phyloP scores from a whole-genome alignment of 1,140 invertebrate species.

The Alviniconcha marisindica region DNA sequence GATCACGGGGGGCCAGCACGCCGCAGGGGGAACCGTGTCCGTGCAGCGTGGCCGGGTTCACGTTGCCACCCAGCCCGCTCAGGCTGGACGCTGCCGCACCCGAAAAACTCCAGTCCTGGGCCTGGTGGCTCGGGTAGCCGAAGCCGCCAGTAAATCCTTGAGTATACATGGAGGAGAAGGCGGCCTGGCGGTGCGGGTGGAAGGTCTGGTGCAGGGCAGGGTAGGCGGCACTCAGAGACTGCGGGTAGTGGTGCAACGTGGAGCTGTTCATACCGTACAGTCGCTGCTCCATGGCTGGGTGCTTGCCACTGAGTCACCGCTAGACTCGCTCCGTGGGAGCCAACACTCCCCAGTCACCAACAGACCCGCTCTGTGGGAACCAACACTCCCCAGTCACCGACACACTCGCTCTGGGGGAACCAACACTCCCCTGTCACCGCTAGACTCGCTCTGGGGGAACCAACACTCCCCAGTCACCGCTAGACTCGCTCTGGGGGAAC shows the following conservation, averaged over 20 bases:
- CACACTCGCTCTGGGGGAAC: too few relatives aligned
- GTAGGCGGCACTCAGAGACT: conserved; percentile 43
- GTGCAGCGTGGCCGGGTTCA: conserved; percentile 7
- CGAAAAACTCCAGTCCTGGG: conserved; percentile 44
- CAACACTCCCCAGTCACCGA: too few relatives aligned
- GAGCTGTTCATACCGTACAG: conserved; percentile 52
- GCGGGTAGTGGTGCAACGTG: conserved; percentile 51
- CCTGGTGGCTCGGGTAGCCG: conserved; percentile 41
- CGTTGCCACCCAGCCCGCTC: neutral
- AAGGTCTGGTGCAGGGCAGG: conserved; percentile 38
- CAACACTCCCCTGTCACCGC: too few relatives aligned
- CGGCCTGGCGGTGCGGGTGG: conserved; percentile 40
- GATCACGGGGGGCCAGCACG: conserved; percentile 35
- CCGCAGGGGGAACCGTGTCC: conserved; percentile 26
- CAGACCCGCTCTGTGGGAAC: too few relatives aligned
- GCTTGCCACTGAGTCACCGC: too few relatives aligned
- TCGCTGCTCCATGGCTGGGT: conserved; percentile 48
- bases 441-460: too few relatives aligned
- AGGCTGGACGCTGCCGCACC: conserved; percentile 27
- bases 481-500: too few relatives aligned
- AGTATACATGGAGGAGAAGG: conserved; percentile 51
- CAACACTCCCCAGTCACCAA: too few relatives aligned
- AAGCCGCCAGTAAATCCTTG: conserved; percentile 39
- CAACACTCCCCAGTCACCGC: too few relatives aligned
- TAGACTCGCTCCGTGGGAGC: too few relatives aligned